A percentile compares a stretch with the other conserved stretches of the same genome.
Conservation (phyloP, 1,140 invertebrate species). For the Pararge aegeria region DNA sequence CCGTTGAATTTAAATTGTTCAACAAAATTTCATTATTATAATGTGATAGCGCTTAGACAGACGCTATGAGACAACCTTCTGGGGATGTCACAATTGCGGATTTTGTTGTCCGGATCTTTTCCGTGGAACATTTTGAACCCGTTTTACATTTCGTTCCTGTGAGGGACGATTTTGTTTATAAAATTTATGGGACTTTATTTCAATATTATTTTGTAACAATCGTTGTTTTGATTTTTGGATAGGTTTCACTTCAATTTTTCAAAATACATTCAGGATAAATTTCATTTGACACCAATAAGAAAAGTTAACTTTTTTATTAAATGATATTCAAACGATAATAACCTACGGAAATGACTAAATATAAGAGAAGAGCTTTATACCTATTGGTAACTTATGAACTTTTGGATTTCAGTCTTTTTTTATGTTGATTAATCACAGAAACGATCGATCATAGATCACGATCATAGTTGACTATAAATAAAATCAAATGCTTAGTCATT, state of each 20-base stretch:
- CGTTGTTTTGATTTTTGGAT: background rate
- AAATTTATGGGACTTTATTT: slow-evolving; percentile 3
- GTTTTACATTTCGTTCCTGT: slow-evolving; percentile 22
- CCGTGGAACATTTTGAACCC: slow-evolving; percentile 21
- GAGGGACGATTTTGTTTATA: slow-evolving; percentile 14
- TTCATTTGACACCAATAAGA: no score
- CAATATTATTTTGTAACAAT: background rate
- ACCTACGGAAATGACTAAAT: no score
- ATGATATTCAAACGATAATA: no score
- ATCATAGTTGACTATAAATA: no score
- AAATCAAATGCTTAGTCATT: no score
- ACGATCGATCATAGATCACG: no score
- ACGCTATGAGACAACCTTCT: slow-evolving; percentile 28
- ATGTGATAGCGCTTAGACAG: slow-evolving; percentile 32
- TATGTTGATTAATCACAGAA: no score
- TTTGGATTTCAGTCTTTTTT: no score
- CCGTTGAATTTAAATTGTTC: slow-evolving; percentile 24
- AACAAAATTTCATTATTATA: slow-evolving; percentile 35
- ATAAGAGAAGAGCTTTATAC: no score
- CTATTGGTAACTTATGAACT: no score
- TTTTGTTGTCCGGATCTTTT: slow-evolving; percentile 28
- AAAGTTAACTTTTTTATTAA: no score
- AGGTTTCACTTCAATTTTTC: background rate
- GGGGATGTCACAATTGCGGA: slow-evolving; percentile 34
- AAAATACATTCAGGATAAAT: no score